Base-by-base conservation (phyloP, 2,113 vertebrate genomes). In the Eolophus roseicapilla region DNA sequence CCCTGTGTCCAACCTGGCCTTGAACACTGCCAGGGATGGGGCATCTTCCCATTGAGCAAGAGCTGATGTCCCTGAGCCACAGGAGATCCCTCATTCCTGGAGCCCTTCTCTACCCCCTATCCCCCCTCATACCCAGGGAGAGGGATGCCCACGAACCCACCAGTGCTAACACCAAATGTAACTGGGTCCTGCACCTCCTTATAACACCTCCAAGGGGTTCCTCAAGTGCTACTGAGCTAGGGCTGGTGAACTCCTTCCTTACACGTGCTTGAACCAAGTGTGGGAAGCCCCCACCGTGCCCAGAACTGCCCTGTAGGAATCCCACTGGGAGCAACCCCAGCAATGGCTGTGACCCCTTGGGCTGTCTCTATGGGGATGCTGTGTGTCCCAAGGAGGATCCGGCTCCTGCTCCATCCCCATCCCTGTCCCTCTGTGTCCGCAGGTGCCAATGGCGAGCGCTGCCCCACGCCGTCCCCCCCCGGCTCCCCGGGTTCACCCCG, bases 381-480 rank as follows among this genome's bases (percentile, higher is more conserved):
- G 2, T 3, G 2, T 0, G 1, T 17, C 35, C 25, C 33, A 23
- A 9, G 1, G 21, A 4, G 27, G 3, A 2, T 4, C 2, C 1
- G 13, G 35, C 19, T 3, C 35, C 3, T 0, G 37, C 27, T 46
- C 39, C 49, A 7, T 2, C 52, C 27, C 41, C 19, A 13, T 43
- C 50, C 44, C 19, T 59, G 20, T n/a, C 55, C 20, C 9, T 49
- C 62, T 39, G 37, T 62, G 63, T 82, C 95, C 82, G 11, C 94
- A 99, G 99, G 96, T 94, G 95, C 97, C 67, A 97, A 70, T 4
- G 69, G 98, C 1, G 92, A 97, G 49, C 74, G 39, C n/a, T 98
- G 98, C n/a, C 97, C 68, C 0, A 98, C 98, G 0, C 98, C 98
- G 0, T 99, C 98, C 68, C 98, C 98, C 2, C 98, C 99, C 0